These are phyloP conservation scores for Elachura formosa DNA, from an alignment of 2,113 vertebrate genomes.

Conservation along the genomic window DNA sequence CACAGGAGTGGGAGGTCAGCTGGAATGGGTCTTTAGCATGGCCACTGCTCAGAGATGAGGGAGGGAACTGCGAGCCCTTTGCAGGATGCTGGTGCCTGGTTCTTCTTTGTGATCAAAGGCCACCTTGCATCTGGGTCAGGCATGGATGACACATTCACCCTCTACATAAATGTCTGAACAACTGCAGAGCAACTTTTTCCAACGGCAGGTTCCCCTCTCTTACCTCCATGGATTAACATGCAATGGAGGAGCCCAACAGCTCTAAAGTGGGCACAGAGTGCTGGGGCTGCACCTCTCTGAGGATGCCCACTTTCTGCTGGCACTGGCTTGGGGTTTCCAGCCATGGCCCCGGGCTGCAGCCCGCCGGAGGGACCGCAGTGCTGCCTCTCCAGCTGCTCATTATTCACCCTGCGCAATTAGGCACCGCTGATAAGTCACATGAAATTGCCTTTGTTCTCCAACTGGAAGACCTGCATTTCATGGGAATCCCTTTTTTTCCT, in stretches of 20 bases:
- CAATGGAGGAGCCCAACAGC: not conserved
- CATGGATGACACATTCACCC: not conserved
- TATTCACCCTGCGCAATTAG: slow-evolving; percentile 54
- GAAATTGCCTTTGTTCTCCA: slow-evolving; percentile 62
- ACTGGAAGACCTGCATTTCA: not conserved
- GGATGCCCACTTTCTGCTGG: not conserved
- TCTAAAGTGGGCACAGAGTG: not conserved
- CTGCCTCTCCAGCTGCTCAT: slow-evolving; percentile 36
- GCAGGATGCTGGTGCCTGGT: not conserved
- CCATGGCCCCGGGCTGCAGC: not conserved
- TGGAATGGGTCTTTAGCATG: not conserved
- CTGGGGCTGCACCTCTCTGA: not conserved
- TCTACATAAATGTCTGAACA: not conserved
- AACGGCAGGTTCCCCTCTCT: not conserved
- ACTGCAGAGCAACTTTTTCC: not conserved
- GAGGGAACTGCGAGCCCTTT: not conserved
- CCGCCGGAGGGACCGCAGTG: not conserved
- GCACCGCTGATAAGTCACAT: not conserved
- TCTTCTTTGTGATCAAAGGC: not conserved
- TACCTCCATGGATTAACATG: not conserved
- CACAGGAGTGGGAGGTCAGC: not conserved
- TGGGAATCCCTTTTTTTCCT: not conserved
- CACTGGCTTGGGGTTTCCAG: not conserved
- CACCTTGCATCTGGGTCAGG: not conserved
- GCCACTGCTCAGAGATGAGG: not conserved